phyloP scores from a whole-genome alignment of 2,888 invertebrate species.

The Pristionchus mayeri region DNA sequence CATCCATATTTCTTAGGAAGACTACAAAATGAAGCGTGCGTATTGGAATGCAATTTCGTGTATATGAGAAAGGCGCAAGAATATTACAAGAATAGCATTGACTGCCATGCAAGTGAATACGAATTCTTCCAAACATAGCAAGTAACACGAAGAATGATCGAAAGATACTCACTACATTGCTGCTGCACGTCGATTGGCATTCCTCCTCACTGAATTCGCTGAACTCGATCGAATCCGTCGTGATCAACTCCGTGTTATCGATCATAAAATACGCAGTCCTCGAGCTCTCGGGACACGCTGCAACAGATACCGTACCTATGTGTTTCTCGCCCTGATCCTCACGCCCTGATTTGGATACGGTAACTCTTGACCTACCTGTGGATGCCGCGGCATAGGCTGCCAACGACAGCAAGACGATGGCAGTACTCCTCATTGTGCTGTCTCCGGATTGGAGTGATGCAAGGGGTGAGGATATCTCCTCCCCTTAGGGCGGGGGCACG shows the following conservation, averaged over 20 bases:
- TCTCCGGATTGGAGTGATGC: slow-evolving; percentile 17
- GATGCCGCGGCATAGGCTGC: background rate
- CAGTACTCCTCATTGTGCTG: slow-evolving; percentile 15
- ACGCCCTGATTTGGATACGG: background rate
- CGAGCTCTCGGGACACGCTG: slow-evolving; percentile 38
- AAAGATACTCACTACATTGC: slow-evolving; percentile 61
- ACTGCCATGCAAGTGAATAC: no score
- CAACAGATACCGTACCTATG: background rate
- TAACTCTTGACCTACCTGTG: slow-evolving; percentile 7
- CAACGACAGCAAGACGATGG: slow-evolving; percentile 26
- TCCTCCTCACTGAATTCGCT: slow-evolving; percentile 69
- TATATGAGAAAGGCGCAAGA: no score
- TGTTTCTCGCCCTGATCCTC: background rate
- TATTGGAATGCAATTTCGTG: no score
- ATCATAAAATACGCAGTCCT: slow-evolving; percentile 59
- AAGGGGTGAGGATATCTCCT: slow-evolving; percentile 7
- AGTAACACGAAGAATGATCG: no score
- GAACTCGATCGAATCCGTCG: slow-evolving; percentile 58
- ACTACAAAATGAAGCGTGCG: no score
- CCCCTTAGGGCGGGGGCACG: slow-evolving; percentile 43
- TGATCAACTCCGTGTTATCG: slow-evolving; percentile 60
- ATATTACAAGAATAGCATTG: no score
- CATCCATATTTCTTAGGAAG: no score
- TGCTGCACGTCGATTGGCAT: slow-evolving; percentile 65
- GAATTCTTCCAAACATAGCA: no score